Base-by-base conservation (phyloP, 2,888 invertebrate species). In the Campopleginae sp. region DNA sequence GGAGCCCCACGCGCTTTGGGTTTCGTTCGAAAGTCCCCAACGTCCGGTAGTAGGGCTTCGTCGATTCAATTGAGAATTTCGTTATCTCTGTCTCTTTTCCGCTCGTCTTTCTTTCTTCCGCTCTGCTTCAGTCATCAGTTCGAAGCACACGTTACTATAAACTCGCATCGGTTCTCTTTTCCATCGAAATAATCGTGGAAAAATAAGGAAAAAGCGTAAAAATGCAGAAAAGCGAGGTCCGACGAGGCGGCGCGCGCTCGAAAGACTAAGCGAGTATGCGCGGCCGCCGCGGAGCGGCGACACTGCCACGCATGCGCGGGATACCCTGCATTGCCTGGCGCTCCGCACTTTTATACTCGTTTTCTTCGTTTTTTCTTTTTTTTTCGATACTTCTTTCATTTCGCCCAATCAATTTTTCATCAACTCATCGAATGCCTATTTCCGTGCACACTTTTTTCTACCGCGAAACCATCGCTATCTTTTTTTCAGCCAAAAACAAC, bases 41-140 rank as follows among this genome's bases (percentile, higher is more conserved):
- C 76, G 72, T 85, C 82, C 85, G 85, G 82, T 82, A 66, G 80
- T 68, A 68, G 85, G 80, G 85, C 85, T 85, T 85, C 82, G 85
- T 85, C 85, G 82, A 82, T 82, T 77, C 80, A 82, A 85, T 82
- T 76, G 80, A 77, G 82, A 80, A 68, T 80, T 82, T 80, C 80
- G 80, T 85, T 85, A 85, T 82, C 85, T 27, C 58, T 58, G 74
- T 70, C 70, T 48, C 51, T 23, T 48, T 38, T 51, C 38, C 71
- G 8, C 70, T 23, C 54, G n/a, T 58, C 68, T 8, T 58, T 31
- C 33, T 65, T 46, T n/a, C 51, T 33, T 48, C 44, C 46, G 48
- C 71, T 23, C 54, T 58, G 58, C 42, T 65, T 80, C 44, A n/a
- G 65, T 74, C 44, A 51, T 74, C 58, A 66, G 80, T 74, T 75